These are phyloP conservation scores for Vanessa tameamea DNA, from an alignment of 1,140 invertebrate species.

Conservation along the genomic window DNA sequence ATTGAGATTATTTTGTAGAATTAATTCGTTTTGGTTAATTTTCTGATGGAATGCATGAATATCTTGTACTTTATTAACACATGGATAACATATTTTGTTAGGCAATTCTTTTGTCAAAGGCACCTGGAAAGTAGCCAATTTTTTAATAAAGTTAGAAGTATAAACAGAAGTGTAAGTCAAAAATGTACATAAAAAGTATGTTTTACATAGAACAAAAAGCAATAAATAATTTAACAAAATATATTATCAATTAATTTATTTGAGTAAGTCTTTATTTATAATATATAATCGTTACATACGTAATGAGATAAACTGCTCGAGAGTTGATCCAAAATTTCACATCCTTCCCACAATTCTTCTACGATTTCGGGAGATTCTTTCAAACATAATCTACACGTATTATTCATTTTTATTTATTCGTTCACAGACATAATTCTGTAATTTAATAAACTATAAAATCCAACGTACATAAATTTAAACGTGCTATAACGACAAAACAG, in stretches of 20 bases:
- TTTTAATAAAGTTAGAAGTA: neutral
- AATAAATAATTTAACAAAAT: neutral
- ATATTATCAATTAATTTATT: no score
- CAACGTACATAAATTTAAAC: no score
- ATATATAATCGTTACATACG: slow-evolving; percentile 33
- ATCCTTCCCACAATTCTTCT: slow-evolving; percentile 32
- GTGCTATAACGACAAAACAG: no score
- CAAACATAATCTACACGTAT: slow-evolving; percentile 51
- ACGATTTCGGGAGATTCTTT: slow-evolving; percentile 21
- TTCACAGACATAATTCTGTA: neutral
- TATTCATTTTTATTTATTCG: slow-evolving; percentile 32
- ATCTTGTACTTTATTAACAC: slow-evolving; percentile 46
- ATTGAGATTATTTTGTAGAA: slow-evolving; percentile 38
- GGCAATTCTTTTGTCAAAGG: slow-evolving; percentile 36
- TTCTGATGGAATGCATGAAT: slow-evolving; percentile 42
- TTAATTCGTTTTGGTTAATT: slow-evolving; percentile 46
- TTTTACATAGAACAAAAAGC: neutral
- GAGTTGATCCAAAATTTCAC: slow-evolving; percentile 40
- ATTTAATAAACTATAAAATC: neutral
- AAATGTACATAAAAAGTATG: neutral
- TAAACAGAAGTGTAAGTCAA: neutral
- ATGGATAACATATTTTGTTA: slow-evolving; percentile 44
- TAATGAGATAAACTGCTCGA: slow-evolving; percentile 35
- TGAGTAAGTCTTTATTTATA: neutral
- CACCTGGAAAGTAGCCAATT: slow-evolving; percentile 44